A percentile compares a stretch with the other conserved stretches of the same genome.
Conservation (phyloP, 2,888 invertebrate genomes). For the Monochamus alternatus region DNA sequence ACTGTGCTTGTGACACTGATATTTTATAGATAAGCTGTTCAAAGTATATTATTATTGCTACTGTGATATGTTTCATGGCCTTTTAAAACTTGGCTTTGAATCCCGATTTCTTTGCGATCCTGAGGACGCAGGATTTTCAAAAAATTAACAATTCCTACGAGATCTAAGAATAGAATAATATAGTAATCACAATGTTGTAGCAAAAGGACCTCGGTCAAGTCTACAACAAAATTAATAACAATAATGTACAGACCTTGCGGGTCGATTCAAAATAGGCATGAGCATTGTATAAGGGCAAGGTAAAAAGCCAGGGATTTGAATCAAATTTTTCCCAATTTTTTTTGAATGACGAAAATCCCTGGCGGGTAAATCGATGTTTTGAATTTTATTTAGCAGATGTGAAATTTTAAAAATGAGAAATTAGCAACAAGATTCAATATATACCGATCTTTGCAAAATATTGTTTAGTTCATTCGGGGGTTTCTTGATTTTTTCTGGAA, state of each 20-base stretch:
- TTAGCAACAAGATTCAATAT: background rate
- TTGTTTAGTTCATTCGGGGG: no score
- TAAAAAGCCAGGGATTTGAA: slow-evolving; percentile 15
- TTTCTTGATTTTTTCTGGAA: no score
- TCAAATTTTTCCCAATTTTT: background rate
- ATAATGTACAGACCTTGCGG: slow-evolving; percentile 2
- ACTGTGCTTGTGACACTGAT: background rate
- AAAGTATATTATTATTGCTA: background rate
- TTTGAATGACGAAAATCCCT: background rate
- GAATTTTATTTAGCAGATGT: background rate
- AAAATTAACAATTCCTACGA: slow-evolving; percentile 23
- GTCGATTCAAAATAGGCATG: slow-evolving; percentile 5
- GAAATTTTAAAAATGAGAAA: background rate
- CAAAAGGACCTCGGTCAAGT: background rate
- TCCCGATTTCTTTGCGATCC: slow-evolving; percentile 28
- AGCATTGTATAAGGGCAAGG: slow-evolving; percentile 11
- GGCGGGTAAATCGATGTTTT: background rate
- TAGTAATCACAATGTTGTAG: slow-evolving; percentile 37
- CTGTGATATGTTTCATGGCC: slow-evolving; percentile 19
- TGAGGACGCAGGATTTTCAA: slow-evolving; percentile 8
- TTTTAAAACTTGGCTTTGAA: slow-evolving; percentile 12
- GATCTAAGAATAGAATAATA: slow-evolving; percentile 35
- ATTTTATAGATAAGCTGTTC: slow-evolving; percentile 12
- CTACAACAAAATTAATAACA: background rate
- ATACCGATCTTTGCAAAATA: background rate